Conservation (phyloP, 1,140 invertebrate species). For the Dryas iulia region DNA sequence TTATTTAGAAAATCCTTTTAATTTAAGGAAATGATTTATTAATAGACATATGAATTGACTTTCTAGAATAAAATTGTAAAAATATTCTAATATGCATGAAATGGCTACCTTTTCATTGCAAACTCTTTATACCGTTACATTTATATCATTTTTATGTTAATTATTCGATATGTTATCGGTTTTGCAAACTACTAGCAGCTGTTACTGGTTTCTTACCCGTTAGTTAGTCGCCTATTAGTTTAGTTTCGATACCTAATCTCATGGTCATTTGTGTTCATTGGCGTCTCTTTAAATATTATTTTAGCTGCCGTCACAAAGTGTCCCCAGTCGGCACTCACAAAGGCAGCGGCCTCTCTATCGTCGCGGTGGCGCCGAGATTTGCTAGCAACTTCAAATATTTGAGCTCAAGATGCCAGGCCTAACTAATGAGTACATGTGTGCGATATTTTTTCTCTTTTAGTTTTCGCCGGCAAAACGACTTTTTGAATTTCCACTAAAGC, state of each 20-base stretch:
- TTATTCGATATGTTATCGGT: slow-evolving; percentile 14
- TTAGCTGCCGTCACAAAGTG: slow-evolving; percentile 59
- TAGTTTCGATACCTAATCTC: slow-evolving; percentile 52
- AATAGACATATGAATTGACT: background rate
- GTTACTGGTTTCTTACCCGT: slow-evolving; percentile 26
- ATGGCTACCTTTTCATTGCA: background rate
- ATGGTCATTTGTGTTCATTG: slow-evolving; percentile 76
- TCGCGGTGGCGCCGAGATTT: slow-evolving; percentile 57
- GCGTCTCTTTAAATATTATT: slow-evolving; percentile 66
- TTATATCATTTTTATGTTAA: slow-evolving; percentile 18
- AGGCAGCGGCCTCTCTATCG: slow-evolving; percentile 46
- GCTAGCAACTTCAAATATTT: slow-evolving; percentile 69
- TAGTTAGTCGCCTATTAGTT: slow-evolving; percentile 31
- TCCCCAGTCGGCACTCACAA: slow-evolving; percentile 38
- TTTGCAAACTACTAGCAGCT: slow-evolving; percentile 29
- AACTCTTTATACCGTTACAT: background rate
- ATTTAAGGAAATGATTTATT: background rate
- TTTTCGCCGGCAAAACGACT: background rate
- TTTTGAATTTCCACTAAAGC: background rate
- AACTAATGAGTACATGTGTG: slow-evolving; percentile 75
- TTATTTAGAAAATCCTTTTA: no score
- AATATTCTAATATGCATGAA: background rate
- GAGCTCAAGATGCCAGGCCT: slow-evolving; percentile 43
- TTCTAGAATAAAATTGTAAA: background rate
- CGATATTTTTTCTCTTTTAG: slow-evolving; percentile 35